Conservation (phyloP, 2,113 vertebrate genomes). For the Euleptes europaea region DNA sequence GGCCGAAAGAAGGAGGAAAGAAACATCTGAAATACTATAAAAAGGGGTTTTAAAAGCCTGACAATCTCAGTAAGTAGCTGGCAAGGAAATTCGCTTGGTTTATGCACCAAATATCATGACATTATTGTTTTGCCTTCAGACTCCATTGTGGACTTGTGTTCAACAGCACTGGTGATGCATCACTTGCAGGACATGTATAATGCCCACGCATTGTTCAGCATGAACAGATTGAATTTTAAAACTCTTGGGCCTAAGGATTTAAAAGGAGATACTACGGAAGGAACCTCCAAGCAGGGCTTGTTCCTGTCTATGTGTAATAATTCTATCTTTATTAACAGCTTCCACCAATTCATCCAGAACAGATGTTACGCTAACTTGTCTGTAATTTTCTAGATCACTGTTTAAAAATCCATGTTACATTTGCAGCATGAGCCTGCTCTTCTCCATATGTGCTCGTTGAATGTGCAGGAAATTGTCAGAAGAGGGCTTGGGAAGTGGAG, state of each 20-base stretch:
- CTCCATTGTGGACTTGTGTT: slow-evolving; percentile 24
- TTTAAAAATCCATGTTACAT: too few species aligned
- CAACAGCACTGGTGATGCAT: neutral
- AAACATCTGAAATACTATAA: slow-evolving; percentile 16
- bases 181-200: accelerated
- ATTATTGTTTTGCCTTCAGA: slow-evolving; percentile 41
- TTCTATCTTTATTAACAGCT: too few species aligned
- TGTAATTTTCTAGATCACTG: too few species aligned
- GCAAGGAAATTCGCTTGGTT: slow-evolving; percentile 11
- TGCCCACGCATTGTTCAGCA: neutral
- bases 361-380: too few species aligned
- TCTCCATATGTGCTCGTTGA: too few species aligned
- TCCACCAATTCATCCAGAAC: too few species aligned
- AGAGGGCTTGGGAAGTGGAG: too few species aligned
- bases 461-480: too few species aligned
- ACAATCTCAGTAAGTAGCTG: slow-evolving; percentile 57
- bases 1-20: slow-evolving; percentile 40
- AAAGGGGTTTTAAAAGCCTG: slow-evolving; percentile 36
- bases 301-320: too few species aligned
- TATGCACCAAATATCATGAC: slow-evolving; percentile 58
- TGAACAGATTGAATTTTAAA: neutral
- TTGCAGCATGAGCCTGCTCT: too few species aligned
- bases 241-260: neutral
- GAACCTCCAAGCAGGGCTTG: neutral
- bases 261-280: neutral